Evolutionary conservation across 2,113 vertebrate genomes (phyloP).

Genomic region (Poecilia latipinna): DNA sequence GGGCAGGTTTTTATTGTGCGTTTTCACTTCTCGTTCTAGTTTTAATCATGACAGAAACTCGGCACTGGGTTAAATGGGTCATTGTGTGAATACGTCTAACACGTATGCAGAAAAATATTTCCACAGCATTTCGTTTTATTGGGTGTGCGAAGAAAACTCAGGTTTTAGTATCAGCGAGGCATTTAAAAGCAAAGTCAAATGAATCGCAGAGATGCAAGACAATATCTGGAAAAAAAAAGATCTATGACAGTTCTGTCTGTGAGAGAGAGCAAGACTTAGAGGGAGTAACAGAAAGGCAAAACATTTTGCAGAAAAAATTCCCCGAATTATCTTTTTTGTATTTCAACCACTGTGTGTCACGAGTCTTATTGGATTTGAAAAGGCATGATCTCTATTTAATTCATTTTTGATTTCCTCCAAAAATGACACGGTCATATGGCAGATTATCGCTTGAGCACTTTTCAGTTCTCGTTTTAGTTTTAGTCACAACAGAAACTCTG

Average conservation of each 20-base stretch:
- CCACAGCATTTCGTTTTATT: background rate
- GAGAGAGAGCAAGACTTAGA: too few species aligned
- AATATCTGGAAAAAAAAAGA: background rate
- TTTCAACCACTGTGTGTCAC: too few species aligned
- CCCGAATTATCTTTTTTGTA: too few species aligned
- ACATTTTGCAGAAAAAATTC: too few species aligned
- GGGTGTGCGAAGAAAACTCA: background rate
- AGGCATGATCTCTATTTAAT: background rate
- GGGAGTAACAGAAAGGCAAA: too few species aligned
- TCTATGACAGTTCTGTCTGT: too few species aligned
- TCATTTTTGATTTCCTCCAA: background rate
- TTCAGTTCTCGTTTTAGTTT: background rate
- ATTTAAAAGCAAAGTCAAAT: too few species aligned
- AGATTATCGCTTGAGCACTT: background rate
- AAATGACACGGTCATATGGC: background rate
- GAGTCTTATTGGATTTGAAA: background rate
- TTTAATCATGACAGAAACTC: background rate
- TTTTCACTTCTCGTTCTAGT: background rate
- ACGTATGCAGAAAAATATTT: background rate
- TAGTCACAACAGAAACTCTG: background rate
- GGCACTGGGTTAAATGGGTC: background rate
- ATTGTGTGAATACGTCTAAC: background rate
- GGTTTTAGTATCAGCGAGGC: background rate
- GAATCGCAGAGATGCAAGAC: background rate
- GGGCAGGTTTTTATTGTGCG: background rate